These are phyloP conservation scores for Catharus minimus DNA, from an alignment of 2,113 vertebrate species.

Conservation along the genomic window DNA sequence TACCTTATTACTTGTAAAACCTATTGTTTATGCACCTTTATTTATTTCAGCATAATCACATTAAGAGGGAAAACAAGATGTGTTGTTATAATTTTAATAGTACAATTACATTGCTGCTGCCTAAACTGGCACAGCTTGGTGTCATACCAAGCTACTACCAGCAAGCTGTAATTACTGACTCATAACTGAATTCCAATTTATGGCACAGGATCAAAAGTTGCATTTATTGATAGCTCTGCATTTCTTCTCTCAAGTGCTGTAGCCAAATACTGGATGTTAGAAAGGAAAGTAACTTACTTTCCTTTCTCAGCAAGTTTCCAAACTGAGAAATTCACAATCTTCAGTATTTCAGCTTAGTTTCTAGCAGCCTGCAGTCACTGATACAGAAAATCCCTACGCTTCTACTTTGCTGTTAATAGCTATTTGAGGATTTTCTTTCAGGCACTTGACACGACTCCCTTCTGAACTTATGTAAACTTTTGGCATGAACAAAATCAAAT, in stretches of 20 bases:
- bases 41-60: neutral
- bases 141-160: neutral
- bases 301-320: neutral
- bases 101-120: neutral
- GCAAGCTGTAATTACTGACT: neutral
- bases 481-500: neutral
- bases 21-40: neutral
- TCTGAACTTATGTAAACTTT: neutral
- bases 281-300: neutral
- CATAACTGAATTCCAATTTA: neutral
- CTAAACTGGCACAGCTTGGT: neutral
- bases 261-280: neutral
- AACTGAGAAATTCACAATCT: neutral
- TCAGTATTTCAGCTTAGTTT: neutral
- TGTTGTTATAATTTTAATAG: neutral
- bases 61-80: neutral
- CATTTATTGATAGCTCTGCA: neutral
- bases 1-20: neutral
- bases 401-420: neutral
- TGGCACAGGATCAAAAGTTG: neutral
- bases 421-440: neutral
- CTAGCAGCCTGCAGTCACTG: neutral
- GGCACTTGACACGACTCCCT: neutral
- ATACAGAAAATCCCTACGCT: neutral
- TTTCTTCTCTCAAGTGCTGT: neutral